These are phyloP conservation scores for Tachystola acroxantha DNA, from an alignment of 2,888 invertebrate genomes.

Conservation along the genomic window DNA sequence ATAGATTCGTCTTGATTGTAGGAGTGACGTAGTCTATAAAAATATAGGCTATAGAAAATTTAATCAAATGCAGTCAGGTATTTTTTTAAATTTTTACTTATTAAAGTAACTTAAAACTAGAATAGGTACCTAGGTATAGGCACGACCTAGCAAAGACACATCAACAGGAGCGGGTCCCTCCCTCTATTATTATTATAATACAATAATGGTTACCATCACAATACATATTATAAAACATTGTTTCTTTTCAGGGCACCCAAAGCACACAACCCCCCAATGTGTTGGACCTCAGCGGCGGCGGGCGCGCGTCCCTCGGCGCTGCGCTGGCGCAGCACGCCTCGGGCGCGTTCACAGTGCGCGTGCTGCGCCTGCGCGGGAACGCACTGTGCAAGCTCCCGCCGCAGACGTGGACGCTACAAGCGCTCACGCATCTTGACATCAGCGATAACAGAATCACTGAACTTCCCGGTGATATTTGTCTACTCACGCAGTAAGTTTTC, in stretches of 20 bases:
- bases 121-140: too few species aligned
- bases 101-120: too few species aligned
- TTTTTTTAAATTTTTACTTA: too few species aligned
- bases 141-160: too few species aligned
- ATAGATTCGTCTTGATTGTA: too few species aligned
- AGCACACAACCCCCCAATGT: conserved; percentile 68
- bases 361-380: conserved; percentile 65
- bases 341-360: conserved; percentile 56
- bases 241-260: conserved; percentile 54
- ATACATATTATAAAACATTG: too few species aligned
- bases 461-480: conserved; percentile 81
- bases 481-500: conserved; percentile 57
- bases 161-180: too few species aligned
- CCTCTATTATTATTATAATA: too few species aligned
- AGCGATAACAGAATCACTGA: conserved; percentile 82
- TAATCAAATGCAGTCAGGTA: too few species aligned
- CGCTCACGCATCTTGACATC: conserved; percentile 81
- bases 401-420: conserved; percentile 78
- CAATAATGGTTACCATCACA: too few species aligned
- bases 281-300: conserved; percentile 60
- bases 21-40: too few species aligned
- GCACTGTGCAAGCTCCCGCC: conserved; percentile 78
- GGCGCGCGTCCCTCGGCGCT: conserved; percentile 45
- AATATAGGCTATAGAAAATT: too few species aligned
- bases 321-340: conserved; percentile 52